These are phyloP conservation scores for Phenganax stokvisi DNA, from an alignment of 92 coral and sea anemone species.

Conservation along the genomic window DNA sequence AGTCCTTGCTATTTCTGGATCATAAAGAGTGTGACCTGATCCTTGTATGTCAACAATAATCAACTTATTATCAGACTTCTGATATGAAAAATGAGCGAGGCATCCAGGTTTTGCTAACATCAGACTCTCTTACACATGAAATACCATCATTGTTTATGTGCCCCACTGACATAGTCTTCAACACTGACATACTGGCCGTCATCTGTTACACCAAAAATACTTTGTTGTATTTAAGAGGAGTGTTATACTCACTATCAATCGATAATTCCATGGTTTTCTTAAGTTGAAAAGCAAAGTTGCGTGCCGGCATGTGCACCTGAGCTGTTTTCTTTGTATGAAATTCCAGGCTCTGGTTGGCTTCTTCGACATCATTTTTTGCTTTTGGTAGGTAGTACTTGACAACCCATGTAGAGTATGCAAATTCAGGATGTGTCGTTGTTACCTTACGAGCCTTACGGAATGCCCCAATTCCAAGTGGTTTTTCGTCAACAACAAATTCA, in stretches of 20 bases:
- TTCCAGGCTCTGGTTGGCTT: conserved; percentile 23
- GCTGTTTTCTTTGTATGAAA: conserved; percentile 25
- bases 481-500: conserved; percentile 23
- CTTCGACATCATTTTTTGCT: not conserved
- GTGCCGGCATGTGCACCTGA: conserved; percentile 21
- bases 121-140: not conserved
- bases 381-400: conserved; percentile 8
- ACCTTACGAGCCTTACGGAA: conserved; percentile 21
- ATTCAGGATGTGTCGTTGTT: conserved; percentile 16
- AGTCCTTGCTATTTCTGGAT: conserved; percentile 25
- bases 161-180: conserved; percentile 18
- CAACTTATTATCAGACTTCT: conserved; percentile 17
- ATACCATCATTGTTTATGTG: conserved; percentile 24
- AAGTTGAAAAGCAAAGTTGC: conserved; percentile 24
- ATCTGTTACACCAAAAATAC: conserved; percentile 17
- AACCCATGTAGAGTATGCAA: conserved; percentile 15
- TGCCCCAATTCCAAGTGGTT: conserved; percentile 17
- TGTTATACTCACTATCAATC: not conserved
- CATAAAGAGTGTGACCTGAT: conserved; percentile 7
- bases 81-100: conserved; percentile 18
- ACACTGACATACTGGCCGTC: conserved; percentile 14
- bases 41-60: conserved; percentile 26
- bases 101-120: conserved; percentile 1
- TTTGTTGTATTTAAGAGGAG: conserved; percentile 10
- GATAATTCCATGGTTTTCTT: not conserved